Evolutionary conservation across 1,140 invertebrate genomes (phyloP), one percentile per base, ranked within the genome.

Genomic region (Harpegnathos saltator): DNA sequence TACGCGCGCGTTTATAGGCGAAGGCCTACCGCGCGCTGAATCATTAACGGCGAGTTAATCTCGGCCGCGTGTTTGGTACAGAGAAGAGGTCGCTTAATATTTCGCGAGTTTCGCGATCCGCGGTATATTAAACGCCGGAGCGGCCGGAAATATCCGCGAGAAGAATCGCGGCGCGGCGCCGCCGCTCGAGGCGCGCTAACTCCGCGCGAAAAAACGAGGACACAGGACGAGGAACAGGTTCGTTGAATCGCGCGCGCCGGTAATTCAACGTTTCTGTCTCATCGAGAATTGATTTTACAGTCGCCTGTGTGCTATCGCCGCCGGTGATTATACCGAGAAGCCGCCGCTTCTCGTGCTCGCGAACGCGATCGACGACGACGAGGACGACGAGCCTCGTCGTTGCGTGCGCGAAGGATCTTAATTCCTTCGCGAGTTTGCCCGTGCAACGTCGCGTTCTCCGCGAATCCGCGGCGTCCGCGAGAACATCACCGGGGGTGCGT

Each of bases 41-140:
- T 83, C 75, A 83, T 83, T 83, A 52, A 83, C 24, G 11, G 56
- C 69, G 69, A 73, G 66, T 82, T 73, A 82, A 82, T 82, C 78
- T 63, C 78, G 69, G 56, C 69, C 44, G 68, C 44, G 54, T 82
- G 75, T 84, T 81, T 81, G 65, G 75, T 61, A 17, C 29, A 5
- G 22, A 80, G 66, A 65, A 68, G 44, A 84, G 82, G 33, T 81
- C 58, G 63, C 65, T 66, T 69, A 71, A 84, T 80, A 61, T 84
- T 81, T 81, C 75, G 83, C 68, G 66, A 52, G 52, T 59, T 50
- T 62, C 73, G 63, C 54, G 82, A 85, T 68, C 62, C 77, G 44
- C 50, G 44, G 68, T 82, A 56, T 58, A 73, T 85, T 82, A 66
- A 85, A 85, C 24, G 69, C 56, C 48, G 58, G n/a, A 19, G 52